phyloP scores from a whole-genome alignment of 1,140 invertebrate genomes.

The Diplogasteroides magnus region DNA sequence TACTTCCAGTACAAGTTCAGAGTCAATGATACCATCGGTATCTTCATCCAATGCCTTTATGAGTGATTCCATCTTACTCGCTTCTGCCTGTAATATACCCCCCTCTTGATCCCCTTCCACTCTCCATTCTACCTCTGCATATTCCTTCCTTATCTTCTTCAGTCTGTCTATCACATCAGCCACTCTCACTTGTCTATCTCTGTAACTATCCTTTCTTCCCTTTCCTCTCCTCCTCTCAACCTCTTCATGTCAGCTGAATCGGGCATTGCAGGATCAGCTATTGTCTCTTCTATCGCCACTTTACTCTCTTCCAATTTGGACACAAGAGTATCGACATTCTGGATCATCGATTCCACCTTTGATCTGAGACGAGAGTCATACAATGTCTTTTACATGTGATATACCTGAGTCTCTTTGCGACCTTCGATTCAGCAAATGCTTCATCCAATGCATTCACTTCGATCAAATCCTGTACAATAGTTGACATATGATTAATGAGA shows the following conservation, averaged over 20 bases:
- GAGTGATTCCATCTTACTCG: slow-evolving; percentile 12
- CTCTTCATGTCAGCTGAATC: slow-evolving; percentile 21
- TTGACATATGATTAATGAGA: not conserved
- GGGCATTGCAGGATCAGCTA: slow-evolving; percentile 31
- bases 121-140: slow-evolving; percentile 3
- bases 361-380: not conserved
- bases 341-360: slow-evolving; percentile 40
- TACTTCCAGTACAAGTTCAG: slow-evolving; percentile 33
- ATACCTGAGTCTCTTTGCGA: slow-evolving; percentile 36
- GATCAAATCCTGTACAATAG: slow-evolving; percentile 33
- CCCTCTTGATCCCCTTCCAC: slow-evolving; percentile 21
- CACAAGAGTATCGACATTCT: slow-evolving; percentile 38
- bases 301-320: slow-evolving; percentile 37
- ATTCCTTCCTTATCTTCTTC: slow-evolving; percentile 23
- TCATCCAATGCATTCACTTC: slow-evolving; percentile 37
- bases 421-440: slow-evolving; percentile 38
- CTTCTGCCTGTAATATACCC: slow-evolving; percentile 9
- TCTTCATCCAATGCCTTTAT: slow-evolving; percentile 36
- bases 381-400: no score
- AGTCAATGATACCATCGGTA: slow-evolving; percentile 34
- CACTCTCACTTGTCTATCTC: slow-evolving; percentile 30
- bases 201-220: slow-evolving; percentile 15
- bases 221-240: slow-evolving; percentile 8
- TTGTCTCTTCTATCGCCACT: slow-evolving; percentile 24
- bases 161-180: slow-evolving; percentile 32